Evolutionary conservation across 2,113 vertebrate species (phyloP).

Genomic region (Phylloscopus trochilus): DNA sequence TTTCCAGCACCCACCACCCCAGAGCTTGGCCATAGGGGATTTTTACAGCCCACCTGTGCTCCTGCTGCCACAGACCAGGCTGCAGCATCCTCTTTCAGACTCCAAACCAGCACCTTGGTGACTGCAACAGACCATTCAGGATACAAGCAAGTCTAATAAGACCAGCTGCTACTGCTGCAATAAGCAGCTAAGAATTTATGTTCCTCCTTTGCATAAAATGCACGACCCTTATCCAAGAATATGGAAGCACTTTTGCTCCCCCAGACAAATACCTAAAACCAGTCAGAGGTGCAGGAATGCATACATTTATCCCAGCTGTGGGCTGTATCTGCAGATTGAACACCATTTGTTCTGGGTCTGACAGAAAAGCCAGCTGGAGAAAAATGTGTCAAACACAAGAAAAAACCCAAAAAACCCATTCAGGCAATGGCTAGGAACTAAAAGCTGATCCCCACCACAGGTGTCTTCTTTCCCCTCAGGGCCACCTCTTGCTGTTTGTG

Average conservation of each 20-base stretch:
- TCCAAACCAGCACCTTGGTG: background rate
- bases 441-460: background rate
- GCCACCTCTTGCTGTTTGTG: background rate
- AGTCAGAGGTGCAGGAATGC: constrained; percentile 30
- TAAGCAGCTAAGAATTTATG: background rate
- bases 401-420: background rate
- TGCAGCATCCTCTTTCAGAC: background rate
- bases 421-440: background rate
- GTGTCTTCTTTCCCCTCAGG: constrained; percentile 21
- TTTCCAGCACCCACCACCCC: background rate
- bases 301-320: constrained; percentile 21
- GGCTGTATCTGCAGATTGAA: background rate
- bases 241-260: background rate
- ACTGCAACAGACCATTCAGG: background rate
- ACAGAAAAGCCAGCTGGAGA: background rate
- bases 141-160: background rate
- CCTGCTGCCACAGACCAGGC: background rate
- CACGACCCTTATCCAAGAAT: background rate
- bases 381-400: background rate
- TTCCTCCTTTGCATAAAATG: background rate
- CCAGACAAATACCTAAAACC: background rate
- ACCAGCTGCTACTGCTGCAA: background rate
- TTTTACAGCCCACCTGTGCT: background rate
- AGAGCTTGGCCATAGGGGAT: accelerated
- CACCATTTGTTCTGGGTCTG: background rate